These are phyloP conservation scores for Pantelozetes paolii DNA, from an alignment of 2,888 invertebrate genomes.

Conservation along the genomic window DNA sequence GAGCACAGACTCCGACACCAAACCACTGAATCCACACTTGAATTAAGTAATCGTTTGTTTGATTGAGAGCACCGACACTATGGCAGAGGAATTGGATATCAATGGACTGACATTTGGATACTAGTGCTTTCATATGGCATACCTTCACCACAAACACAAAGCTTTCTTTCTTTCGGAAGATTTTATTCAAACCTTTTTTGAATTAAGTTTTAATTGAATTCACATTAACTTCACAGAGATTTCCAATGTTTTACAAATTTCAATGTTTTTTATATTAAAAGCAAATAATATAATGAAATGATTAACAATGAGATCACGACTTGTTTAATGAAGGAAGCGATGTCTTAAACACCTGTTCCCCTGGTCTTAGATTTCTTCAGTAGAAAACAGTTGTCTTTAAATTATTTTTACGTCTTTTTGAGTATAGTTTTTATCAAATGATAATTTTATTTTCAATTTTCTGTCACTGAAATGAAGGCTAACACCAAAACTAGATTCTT, in stretches of 20 bases:
- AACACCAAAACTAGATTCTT: background rate
- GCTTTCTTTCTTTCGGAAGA: background rate
- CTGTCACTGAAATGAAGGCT: no score
- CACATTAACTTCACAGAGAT: slow-evolving; percentile 6
- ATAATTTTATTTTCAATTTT: no score
- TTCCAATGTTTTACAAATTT: background rate
- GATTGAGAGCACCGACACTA: no score
- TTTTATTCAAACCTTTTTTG: background rate
- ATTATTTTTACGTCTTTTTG: background rate
- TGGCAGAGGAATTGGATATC: no score
- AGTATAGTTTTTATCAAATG: no score
- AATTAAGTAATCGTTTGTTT: no score
- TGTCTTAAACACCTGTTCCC: slow-evolving; percentile 15
- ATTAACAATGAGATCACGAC: slow-evolving; percentile 33
- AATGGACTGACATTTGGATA: no score
- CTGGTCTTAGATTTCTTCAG: no score
- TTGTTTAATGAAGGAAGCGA: slow-evolving; percentile 21
- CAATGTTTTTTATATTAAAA: background rate
- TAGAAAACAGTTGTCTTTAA: no score
- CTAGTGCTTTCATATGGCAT: background rate
- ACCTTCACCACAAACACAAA: background rate
- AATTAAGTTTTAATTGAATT: slow-evolving; percentile 3
- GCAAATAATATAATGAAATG: background rate
- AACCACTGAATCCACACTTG: background rate
- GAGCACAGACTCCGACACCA: slow-evolving; percentile 23